phyloP scores from a whole-genome alignment of 2,888 invertebrate genomes.

The Platynereis dumerilii region DNA sequence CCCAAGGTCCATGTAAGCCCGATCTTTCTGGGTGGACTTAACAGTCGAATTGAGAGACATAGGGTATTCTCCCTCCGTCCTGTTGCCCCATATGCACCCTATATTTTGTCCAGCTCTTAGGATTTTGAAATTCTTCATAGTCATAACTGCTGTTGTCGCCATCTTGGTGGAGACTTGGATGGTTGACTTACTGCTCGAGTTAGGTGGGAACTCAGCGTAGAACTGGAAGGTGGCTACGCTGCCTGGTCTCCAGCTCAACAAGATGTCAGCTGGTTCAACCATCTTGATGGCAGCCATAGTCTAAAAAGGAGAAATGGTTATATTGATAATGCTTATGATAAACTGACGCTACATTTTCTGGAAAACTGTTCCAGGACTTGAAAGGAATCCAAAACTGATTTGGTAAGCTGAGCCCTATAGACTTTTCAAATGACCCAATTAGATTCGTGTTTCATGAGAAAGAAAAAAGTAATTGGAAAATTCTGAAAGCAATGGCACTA shows the following conservation, averaged over 20 bases:
- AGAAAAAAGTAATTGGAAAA: too few species aligned
- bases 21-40: constrained; percentile 43
- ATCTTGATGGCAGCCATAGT: background rate
- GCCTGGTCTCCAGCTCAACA: constrained; percentile 37
- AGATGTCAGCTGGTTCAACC: constrained; percentile 28
- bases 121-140: constrained; percentile 40
- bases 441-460: too few species aligned
- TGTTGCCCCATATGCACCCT: constrained; percentile 21
- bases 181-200: constrained; percentile 38
- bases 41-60: constrained; percentile 39
- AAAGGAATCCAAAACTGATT: too few species aligned
- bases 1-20: constrained; percentile 43
- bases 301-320: background rate
- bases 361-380: too few species aligned
- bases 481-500: too few species aligned
- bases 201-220: constrained; percentile 36
- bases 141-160: constrained; percentile 44
- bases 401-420: too few species aligned
- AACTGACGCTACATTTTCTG: too few species aligned
- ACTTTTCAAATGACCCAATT: too few species aligned
- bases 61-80: background rate
- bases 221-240: constrained; percentile 38
- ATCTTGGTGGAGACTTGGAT: constrained; percentile 45
- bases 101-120: constrained; percentile 33
- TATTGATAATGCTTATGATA: background rate